Evolutionary conservation across 2,113 vertebrate genomes (phyloP), one percentile per base, ranked within the genome.

Genomic region (Macrotus californicus): DNA sequence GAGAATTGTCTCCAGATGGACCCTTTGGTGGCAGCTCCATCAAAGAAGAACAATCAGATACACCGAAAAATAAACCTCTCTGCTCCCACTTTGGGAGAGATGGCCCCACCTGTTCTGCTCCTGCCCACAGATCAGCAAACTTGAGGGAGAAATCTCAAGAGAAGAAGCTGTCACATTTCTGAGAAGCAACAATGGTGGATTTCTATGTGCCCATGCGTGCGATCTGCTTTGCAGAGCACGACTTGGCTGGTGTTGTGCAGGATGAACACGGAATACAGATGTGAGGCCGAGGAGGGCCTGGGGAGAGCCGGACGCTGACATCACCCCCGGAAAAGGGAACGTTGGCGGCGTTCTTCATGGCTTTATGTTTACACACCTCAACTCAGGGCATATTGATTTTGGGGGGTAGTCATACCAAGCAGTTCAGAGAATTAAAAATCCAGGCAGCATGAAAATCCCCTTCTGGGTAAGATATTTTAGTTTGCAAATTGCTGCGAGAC

Each of bases 21-120:
- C 91, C 87, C 96, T 97, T 97, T 95, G 82, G 93, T 98, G 97
- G 98, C 94, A 98, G 96, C n/a, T 89, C 93, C 95, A 94, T 97
- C 97, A 97, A 98, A 96, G 96, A 94, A 89, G 90, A 97, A 86
- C 34, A 70, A 95, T 96, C 72, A 94, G 93, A 93, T 94, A 36
- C 64, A 92, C 89, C 87, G 91, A 90, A 92, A 95, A 95, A 79
- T 73, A 89, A 95, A 84, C 66, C 86, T 89, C 93, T 94, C 80
- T 59, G 83, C 89, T 75, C 91, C 82, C 56, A 46, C 91, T 59
- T 97, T 31, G 46, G 86, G 66, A 41, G 24, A n/a, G 5, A 26
- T 13, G 59, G 61, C 66, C 87, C 69, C 41, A 39, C 50, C 31
- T 76, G 13, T 41, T 61, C 18, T 4, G 7, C 39, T 75, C 96